Conservation (phyloP, 2,113 vertebrate species). For the Myanophis thanlyinensis region DNA sequence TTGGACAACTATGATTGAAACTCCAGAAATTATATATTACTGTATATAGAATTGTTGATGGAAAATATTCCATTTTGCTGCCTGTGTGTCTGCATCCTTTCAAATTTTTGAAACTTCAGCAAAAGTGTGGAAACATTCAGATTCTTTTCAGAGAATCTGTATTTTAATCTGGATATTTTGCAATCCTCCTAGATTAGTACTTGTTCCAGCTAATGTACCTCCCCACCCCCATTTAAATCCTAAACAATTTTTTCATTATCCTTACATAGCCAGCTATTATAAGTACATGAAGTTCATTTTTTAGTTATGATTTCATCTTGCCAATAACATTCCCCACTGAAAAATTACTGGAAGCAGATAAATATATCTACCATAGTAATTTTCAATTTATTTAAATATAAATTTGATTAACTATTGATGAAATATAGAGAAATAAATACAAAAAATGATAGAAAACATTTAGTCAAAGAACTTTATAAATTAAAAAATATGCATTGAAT, state of each 20-base stretch:
- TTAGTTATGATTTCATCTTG: neutral
- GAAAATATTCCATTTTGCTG: neutral
- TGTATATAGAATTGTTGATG: neutral
- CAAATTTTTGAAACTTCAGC: neutral
- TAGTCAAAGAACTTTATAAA: neutral
- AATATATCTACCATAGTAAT: neutral
- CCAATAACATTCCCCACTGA: neutral
- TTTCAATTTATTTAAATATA: neutral
- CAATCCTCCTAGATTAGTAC: neutral
- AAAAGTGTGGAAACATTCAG: neutral
- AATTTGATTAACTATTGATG: neutral
- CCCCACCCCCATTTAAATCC: neutral
- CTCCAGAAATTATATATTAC: neutral
- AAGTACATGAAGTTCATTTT: neutral
- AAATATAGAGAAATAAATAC: neutral
- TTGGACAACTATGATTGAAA: neutral
- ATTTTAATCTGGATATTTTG: neutral
- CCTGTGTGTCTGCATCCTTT: neutral
- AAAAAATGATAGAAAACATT: neutral
- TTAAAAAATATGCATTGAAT: neutral
- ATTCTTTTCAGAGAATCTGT: neutral
- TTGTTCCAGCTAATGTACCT: neutral
- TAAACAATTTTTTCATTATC: neutral
- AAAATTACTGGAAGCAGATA: neutral
- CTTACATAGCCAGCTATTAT: neutral